Conservation (phyloP, 1,140 invertebrate genomes). For the Pogonognathellus flavescens region DNA sequence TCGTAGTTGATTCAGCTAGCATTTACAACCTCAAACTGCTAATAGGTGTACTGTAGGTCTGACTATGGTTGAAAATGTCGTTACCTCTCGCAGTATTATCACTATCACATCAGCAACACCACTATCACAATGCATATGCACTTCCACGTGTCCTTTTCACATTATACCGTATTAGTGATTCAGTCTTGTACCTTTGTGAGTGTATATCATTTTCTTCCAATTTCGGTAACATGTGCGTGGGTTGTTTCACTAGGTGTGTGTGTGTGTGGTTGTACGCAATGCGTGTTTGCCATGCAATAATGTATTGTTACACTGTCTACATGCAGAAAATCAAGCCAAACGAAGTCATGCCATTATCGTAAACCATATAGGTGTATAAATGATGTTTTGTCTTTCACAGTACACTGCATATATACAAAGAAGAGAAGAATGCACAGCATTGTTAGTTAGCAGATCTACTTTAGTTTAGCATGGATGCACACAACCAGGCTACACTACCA, state of each 20-base stretch:
- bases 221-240: not conserved
- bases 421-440: not conserved
- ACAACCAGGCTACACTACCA: too few species aligned
- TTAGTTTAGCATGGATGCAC: too few species aligned
- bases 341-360: not conserved
- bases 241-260: not conserved
- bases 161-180: not conserved
- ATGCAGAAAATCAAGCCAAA: not conserved
- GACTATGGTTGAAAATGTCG: slow-evolving; percentile 11
- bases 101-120: not conserved
- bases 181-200: not conserved
- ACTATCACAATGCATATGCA: not conserved
- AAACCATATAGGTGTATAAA: not conserved
- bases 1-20: slow-evolving; percentile 20
- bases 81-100: not conserved
- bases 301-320: not conserved
- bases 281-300: not conserved
- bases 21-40: slow-evolving; percentile 34
- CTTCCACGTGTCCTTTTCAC: slow-evolving; percentile 12
- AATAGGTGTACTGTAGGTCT: slow-evolving; percentile 5
- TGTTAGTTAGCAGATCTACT: not conserved
- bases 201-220: slow-evolving; percentile 20
- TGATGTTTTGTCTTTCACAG: not conserved
- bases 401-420: not conserved
- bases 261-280: not conserved